These are phyloP conservation scores for Oplegnathus fasciatus DNA, from an alignment of 2,113 vertebrate genomes.

Conservation along the genomic window DNA sequence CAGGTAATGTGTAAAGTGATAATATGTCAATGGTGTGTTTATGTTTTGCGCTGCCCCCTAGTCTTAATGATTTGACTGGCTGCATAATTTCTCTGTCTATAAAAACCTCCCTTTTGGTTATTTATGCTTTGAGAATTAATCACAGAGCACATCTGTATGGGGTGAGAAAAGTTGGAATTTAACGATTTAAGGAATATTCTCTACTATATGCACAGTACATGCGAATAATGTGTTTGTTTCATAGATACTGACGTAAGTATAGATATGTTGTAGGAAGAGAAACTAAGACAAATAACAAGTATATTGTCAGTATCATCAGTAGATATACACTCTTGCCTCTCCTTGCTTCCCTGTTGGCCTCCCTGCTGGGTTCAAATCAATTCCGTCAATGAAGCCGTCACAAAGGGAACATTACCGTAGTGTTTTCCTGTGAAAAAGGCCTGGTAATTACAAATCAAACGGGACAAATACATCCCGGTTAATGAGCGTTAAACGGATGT, in stretches of 20 bases:
- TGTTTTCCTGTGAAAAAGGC: slow-evolving; percentile 78
- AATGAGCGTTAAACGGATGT: slow-evolving; percentile 84
- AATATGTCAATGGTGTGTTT: no score
- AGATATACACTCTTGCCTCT: slow-evolving; percentile 33
- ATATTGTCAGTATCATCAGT: slow-evolving; percentile 13
- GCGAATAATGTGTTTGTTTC: background rate
- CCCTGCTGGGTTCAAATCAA: slow-evolving; percentile 76
- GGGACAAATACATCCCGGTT: slow-evolving; percentile 81
- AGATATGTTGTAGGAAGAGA: background rate
- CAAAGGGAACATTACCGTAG: slow-evolving; percentile 66
- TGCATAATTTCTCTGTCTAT: background rate
- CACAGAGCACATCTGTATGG: background rate
- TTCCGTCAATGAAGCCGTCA: slow-evolving; percentile 77
- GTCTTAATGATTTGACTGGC: background rate
- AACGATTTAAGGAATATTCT: background rate
- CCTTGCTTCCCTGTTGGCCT: slow-evolving; percentile 25
- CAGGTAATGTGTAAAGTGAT: no score
- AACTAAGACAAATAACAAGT: background rate
- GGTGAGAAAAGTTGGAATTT: background rate
- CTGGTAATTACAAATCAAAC: slow-evolving; percentile 83
- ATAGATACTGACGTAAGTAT: background rate
- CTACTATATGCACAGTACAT: background rate
- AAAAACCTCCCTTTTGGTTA: background rate
- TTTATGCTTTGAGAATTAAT: background rate
- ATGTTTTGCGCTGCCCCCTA: no score